Conservation (phyloP, 2,888 invertebrate genomes). For the Eristalis tenax region DNA sequence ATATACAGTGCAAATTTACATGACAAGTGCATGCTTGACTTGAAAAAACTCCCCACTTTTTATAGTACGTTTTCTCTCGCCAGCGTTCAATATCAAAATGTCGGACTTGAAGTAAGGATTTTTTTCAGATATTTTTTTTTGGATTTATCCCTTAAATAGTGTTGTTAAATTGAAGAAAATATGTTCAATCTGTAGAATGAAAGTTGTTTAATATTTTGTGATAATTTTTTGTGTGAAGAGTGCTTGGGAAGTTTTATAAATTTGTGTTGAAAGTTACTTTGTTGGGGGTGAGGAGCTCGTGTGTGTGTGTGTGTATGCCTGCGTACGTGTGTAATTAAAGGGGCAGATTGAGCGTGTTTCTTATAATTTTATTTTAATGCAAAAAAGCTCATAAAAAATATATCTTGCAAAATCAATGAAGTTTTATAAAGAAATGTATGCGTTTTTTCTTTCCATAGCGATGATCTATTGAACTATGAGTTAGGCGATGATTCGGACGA, state of each 20-base stretch:
- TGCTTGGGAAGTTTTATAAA: not conserved
- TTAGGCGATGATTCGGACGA: conserved; percentile 81
- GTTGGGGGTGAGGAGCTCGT: conserved; percentile 45
- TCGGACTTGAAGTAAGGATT: conserved; percentile 79
- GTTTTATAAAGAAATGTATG: conserved; percentile 5
- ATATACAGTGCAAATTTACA: not conserved
- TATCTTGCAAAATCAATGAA: not conserved
- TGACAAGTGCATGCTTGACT: conserved; percentile 31
- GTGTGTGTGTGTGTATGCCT: conserved; percentile 26
- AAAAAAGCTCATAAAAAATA: conserved; percentile 7
- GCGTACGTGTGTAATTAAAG: conserved; percentile 34
- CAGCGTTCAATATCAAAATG: conserved; percentile 76
- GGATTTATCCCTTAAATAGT: conserved; percentile 21
- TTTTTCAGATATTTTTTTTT: conserved; percentile 67
- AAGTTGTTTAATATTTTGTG: conserved; percentile 10
- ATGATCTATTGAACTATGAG: conserved; percentile 81
- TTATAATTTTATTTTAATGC: conserved; percentile 7
- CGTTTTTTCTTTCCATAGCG: conserved; percentile 73
- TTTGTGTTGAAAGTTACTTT: conserved; percentile 44
- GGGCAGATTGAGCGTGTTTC: conserved; percentile 13
- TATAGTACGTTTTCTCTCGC: conserved; percentile 37
- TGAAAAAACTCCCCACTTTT: not conserved
- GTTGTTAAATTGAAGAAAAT: conserved; percentile 9
- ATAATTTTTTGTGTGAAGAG: conserved; percentile 18
- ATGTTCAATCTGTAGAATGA: conserved; percentile 45